phyloP scores from a whole-genome alignment of 1,140 invertebrate species.

The Dermatophagoides farinae region DNA sequence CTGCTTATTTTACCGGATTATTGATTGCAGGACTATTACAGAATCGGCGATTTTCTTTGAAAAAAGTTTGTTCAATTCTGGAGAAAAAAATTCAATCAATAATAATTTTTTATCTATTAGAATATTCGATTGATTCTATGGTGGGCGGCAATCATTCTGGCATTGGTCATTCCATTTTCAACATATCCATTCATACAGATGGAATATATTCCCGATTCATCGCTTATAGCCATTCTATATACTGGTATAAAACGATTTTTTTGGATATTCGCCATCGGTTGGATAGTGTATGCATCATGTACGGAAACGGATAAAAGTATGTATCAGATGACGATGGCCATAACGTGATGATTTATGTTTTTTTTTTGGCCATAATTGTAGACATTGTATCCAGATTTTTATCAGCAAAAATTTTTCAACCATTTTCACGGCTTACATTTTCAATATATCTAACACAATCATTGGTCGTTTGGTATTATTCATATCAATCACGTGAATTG shows the following conservation, averaged over 20 bases:
- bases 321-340: neutral
- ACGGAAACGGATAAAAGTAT: neutral
- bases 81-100: neutral
- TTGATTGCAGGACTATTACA: conserved; percentile 5
- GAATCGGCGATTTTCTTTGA: neutral
- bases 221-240: neutral
- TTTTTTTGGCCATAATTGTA: neutral
- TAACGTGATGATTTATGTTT: neutral
- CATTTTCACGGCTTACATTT: conserved; percentile 7
- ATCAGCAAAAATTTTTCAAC: conserved; percentile 7
- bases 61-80: neutral
- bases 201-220: neutral
- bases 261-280: neutral
- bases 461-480: conserved; percentile 11
- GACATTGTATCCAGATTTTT: neutral
- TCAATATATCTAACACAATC: conserved; percentile 9
- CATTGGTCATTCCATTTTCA: neutral
- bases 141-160: neutral
- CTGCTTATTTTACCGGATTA: conserved; percentile 2
- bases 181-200: conserved; percentile 10
- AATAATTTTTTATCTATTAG: neutral
- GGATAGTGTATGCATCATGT: neutral
- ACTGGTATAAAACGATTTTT: neutral
- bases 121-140: neutral
- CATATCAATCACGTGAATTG: neutral